Evolutionary conservation across 2,888 invertebrate species (phyloP), one percentile per base, ranked within the genome.

Genomic region (Drosophila barbarae): DNA sequence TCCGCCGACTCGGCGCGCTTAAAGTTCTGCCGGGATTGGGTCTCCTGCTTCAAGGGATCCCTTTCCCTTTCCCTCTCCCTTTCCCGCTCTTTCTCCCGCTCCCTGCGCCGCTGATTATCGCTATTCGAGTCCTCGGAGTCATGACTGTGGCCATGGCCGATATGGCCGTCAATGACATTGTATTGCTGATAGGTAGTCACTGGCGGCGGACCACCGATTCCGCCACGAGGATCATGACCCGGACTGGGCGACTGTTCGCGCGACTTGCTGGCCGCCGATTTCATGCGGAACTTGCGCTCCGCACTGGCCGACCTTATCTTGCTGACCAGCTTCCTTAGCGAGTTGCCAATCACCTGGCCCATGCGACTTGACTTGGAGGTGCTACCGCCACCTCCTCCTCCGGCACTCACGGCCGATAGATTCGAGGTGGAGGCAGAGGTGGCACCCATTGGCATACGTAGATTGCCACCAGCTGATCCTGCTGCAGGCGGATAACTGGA

Each of bases 261-360:
- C 1, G 88, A 88, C 55, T 88, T 88, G 74, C 92, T 91, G 36
- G 88, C 88, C 2, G 63, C 56, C 52, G 92, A 90, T 71, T 92
- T 90, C 82, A 92, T 89, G 89, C 93, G 93, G 85, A 92, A 90
- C 89, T 93, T 91, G 77, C 93, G 90, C 90, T 93, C 91, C 74
- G 92, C 92, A 89, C 95, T 91, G 21, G 93, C 94, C 15, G 95
- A 95, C 5, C 95, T 92, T 60, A 96, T 93, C 90, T 95, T 95
- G 58, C 95, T 95, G 18, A 96, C 95, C 70, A 95, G 89, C 89
- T 95, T 95, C 73, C 95, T 91, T 80, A 95, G 93, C 21, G 95
- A 95, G 86, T 95, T 95, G 51, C 95, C 95, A 86, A 94, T 93
- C 67, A 92, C 91, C 30, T 92, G 91, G 0, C 93, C 92, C 58